These are phyloP conservation scores for Plutella xylostella DNA, from an alignment of 2,888 invertebrate genomes.

Conservation along the genomic window DNA sequence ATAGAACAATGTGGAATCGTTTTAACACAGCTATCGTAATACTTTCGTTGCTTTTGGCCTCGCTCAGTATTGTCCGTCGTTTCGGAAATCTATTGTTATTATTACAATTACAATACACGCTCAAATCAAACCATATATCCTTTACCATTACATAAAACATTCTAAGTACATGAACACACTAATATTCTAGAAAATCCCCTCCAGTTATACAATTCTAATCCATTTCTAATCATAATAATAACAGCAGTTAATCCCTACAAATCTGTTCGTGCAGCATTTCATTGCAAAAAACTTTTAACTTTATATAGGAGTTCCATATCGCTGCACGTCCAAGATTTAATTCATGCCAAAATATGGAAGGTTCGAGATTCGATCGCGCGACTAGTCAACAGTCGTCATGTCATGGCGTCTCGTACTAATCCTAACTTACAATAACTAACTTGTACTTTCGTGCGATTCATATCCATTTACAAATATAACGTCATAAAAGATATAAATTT, in stretches of 20 bases:
- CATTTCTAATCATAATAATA: not conserved
- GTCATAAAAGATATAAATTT: slow-evolving; percentile 2
- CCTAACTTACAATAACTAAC: slow-evolving; percentile 40
- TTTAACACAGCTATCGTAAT: slow-evolving; percentile 40
- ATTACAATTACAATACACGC: slow-evolving; percentile 7
- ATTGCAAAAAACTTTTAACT: no score
- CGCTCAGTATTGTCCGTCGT: slow-evolving; percentile 34
- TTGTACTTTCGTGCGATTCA: slow-evolving; percentile 53
- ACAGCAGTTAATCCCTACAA: not conserved
- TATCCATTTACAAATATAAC: slow-evolving; percentile 7
- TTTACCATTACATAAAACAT: not conserved
- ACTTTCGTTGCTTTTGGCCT: slow-evolving; percentile 56
- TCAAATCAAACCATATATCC: not conserved
- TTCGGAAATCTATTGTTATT: slow-evolving; percentile 23
- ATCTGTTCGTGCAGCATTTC: no score
- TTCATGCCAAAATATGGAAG: not conserved
- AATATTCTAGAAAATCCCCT: not conserved
- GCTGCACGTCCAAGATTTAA: no score
- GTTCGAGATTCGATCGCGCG: slow-evolving; percentile 8
- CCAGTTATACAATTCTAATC: not conserved
- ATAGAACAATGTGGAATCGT: slow-evolving; percentile 25
- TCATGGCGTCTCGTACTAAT: slow-evolving; percentile 12
- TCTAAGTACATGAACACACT: not conserved
- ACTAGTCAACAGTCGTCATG: no score
- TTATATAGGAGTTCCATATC: no score